Evolutionary conservation across 2,113 vertebrate genomes (phyloP), one percentile per base, ranked within the genome.

Genomic region (Oxyura jamaicensis): DNA sequence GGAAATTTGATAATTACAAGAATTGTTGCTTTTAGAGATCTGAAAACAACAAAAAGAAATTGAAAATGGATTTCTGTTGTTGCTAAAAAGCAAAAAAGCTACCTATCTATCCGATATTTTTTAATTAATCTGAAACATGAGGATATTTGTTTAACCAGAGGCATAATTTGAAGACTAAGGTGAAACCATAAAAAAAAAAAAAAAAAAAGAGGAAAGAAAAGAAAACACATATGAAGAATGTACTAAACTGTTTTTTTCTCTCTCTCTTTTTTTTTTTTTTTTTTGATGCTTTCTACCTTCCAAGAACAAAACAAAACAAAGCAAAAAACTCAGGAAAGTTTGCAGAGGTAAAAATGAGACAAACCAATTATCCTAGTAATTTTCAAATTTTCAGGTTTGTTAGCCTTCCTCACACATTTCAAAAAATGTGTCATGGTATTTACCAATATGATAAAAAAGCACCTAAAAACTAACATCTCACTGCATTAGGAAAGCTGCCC

Each of bases 1-100:
- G 97, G 96, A 97, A 97, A 97, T 97, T 96, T 95, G 96, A 96
- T 97, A 97, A 97, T 97, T 96, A 41, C 88, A 96, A 95, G 95
- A 96, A 97, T 94, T 97, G 94, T 93, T 97, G 95, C 93, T 97
- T 97, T 95, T 95, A 97, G 95, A 96, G 91, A 87, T 95, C 95
- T 93, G 88, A 91, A 97, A 98, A 97, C 62, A 93, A 66, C 66
- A 89, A 79, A 84, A 92, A 82, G 28, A 88, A 62, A 62, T 50
- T 5, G 3, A 48, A 88, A 62, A 62, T 50, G 6, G 3, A 48
- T 5, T 79, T 94, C 22, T 79, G 29, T 48, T 89, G 16, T 60
- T 94, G 46, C 14, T 91, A 86, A 88, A 91, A 91, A 74, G 14
- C 2, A 59, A 50, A 58, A 42, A 67, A 25, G 4, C 11, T 42